Base-by-base conservation (phyloP, 30 jellyfish, hydroid and myxozoan species). In the Turritopsis rubra region DNA sequence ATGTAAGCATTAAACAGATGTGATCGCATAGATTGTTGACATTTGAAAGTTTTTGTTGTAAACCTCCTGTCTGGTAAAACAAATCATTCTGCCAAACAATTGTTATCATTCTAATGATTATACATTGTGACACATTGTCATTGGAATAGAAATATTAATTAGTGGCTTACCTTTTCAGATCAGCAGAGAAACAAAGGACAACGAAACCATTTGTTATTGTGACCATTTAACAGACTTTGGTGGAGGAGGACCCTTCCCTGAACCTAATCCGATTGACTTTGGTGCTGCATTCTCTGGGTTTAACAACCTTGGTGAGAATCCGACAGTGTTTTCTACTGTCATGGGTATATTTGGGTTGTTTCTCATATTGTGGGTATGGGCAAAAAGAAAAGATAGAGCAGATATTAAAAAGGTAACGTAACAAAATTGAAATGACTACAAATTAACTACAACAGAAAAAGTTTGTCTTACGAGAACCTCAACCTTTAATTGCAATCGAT, bases 211-310 rank as follows among this genome's bases (percentile, higher is more conserved):
- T 1, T 89, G 96, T 75, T 52, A 65, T 22, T 84, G 95, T 21
- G 79, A 88, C 60, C 96, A 89, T 68, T 85, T 89, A 75, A 84
- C 96, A 21, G 87, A 91, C 22, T 89, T 89, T 75, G 96, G 88
- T 26, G 96, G 96, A 19, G 96, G 96, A 0, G 88, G 94, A 20
- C 95, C 93, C 71, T 87, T 91, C 80, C 95, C 96, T 0, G 68
- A 84, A 53, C 94, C 94, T 28, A 88, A 91, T 52, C 90, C 98
- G 9, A 91, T 91, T 30, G 96, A 91, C 83, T 88, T 91, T 79
- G 25, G 89, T 72, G 84, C 83, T 30, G 95, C 98, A 19, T 85
- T 91, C 29, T 94, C 98, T 27, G 95, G 95, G 30, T 89, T 89
- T 83, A 75, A 88, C 52, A 91, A 87, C 75, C 84, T 91, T 54